Evolutionary conservation across 2,888 invertebrate species (phyloP), one percentile per base, ranked within the genome.

Genomic region (Dilophus febrilis): DNA sequence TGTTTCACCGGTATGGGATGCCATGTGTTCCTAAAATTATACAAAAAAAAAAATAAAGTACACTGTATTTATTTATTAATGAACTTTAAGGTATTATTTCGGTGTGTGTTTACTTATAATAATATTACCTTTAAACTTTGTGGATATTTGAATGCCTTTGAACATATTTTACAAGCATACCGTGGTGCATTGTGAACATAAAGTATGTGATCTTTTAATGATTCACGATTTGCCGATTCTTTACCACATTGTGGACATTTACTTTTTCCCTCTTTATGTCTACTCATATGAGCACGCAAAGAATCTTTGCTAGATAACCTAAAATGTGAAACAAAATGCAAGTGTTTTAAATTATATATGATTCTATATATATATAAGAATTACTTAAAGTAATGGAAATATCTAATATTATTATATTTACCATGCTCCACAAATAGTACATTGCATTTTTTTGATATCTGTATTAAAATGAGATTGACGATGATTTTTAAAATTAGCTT

Each of bases 1-100:
- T 38, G 56, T 56, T 43, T 61, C 60, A 10, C 59, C 58, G 1
- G 62, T 61, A 29, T 63, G 62, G 12, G 53, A 55, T 13, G 62
- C 55, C 55, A 61, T 59, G 44, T 63, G 62, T 44, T 63, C 61
- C 53, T 59, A 8, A n/a, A n/a, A n/a, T n/a, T 22, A 22, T 22
- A 22, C 22, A 8, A 6, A 22, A 22, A n/a, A n/a, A n/a, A n/a
- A n/a, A n/a, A n/a, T n/a, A n/a, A n/a, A n/a, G n/a, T n/a, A n/a
- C n/a, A n/a, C n/a, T n/a, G n/a, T n/a, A n/a, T n/a, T n/a, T n/a
- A n/a, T n/a, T n/a, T n/a, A n/a, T 22, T 4, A 22, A 22, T 22
- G 4, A 22, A 22, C 4, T 22, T 22, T 22, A 22, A 8, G 22
- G 8, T 6, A 22, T 6, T 22, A 6, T 22, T 22, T 6, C 22